Evolutionary conservation across 2,888 invertebrate genomes (phyloP).

Genomic region (Leptopterna dolabrata): DNA sequence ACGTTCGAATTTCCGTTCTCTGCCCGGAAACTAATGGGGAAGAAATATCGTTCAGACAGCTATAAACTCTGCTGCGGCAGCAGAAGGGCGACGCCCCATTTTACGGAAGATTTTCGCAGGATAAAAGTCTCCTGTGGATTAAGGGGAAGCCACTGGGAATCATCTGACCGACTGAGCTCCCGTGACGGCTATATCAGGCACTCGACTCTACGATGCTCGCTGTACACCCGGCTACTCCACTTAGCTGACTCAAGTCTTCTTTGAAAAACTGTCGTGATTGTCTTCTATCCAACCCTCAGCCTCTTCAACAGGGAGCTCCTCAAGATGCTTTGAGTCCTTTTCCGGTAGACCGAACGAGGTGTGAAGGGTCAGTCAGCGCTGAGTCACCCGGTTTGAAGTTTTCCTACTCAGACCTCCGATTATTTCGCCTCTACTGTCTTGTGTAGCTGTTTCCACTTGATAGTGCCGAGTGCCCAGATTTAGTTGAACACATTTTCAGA

Average conservation of each 20-base stretch:
- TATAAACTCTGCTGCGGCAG: background rate
- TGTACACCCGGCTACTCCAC: background rate
- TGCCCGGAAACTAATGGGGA: background rate
- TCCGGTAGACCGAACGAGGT: background rate
- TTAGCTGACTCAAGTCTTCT: background rate
- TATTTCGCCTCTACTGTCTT: too few species aligned
- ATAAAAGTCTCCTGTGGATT: background rate
- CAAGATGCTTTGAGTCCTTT: background rate
- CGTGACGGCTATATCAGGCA: constrained; percentile 32
- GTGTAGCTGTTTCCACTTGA: too few species aligned
- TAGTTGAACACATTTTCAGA: too few species aligned
- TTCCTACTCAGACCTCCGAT: background rate
- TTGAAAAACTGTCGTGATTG: background rate
- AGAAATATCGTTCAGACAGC: background rate
- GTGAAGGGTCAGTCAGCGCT: background rate
- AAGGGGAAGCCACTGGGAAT: constrained; percentile 19
- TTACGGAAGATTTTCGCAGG: background rate
- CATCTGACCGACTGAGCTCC: constrained; percentile 22
- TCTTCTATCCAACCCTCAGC: background rate
- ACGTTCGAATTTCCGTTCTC: background rate
- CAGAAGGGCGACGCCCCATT: background rate
- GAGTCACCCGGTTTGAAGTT: background rate
- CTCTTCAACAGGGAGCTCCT: background rate
- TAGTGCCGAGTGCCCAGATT: too few species aligned
- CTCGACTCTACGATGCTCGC: background rate